Evolutionary conservation across 1,140 invertebrate species (phyloP), one percentile per base, ranked within the genome.

Genomic region (Caenorhabditis briggsae): DNA sequence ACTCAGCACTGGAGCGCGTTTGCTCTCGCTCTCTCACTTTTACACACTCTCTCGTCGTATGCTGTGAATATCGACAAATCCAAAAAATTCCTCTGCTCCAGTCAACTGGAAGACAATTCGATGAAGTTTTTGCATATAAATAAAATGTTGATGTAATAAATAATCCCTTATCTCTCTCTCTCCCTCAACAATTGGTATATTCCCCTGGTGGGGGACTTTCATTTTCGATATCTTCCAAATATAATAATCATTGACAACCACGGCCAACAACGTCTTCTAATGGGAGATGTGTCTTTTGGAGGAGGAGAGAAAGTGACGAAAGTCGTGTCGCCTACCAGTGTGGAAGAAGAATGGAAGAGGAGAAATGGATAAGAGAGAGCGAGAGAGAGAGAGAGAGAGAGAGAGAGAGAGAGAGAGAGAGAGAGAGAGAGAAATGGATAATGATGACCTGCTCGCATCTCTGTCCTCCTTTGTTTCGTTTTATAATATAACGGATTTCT

Each of bases 201-300:
- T 33, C n/a, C 61, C 33, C 50, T 5, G 50, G 50, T 33, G 33
- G 33, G 33, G 33, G 33, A 33, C 33, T 33, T 33, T 14, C 61
- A 8, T 33, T 41, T 41, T 25, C 64, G 7, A 33, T 33, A 33
- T 18, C 64, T 70, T 70, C 64, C 43, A 46, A 70, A 70, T 33
- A 33, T 46, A 70, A 70, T 70, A 46, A 70, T 70, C 64, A 70
- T 70, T n/a, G 20, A 46, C 64, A 61, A 61, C 43, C 64, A 70
- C 43, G 64, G 33, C 33, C 33, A 33, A 33, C 20, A 23, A 61
- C 61, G 23, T 33, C 41, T n/a, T 33, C 20, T 46, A 5, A 70
- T 5, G 18, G n/a, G 18, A 70, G 64, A 70, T 41, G 46, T 41
- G 64, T 70, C 43, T 70, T 70, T 33, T 33, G 33, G 33, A 33